A percentile compares a stretch with the other conserved stretches of the same genome.
phyloP scores from a whole-genome alignment of 2,888 invertebrate genomes.

The Campoplex nolae region DNA sequence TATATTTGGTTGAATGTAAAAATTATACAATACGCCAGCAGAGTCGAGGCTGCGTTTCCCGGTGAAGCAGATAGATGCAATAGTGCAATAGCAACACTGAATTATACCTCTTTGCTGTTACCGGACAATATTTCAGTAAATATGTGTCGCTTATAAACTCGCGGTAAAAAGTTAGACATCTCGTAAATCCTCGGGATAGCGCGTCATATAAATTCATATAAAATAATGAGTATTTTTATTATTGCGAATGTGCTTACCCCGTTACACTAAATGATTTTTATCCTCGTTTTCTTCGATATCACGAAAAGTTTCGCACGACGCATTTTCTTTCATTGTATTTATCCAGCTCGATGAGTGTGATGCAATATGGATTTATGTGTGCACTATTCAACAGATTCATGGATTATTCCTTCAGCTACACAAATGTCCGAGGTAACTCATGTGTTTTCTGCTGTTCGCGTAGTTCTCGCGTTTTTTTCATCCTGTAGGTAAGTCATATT shows the following conservation, averaged over 20 bases:
- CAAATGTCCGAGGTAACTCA: constrained; percentile 16
- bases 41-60: constrained; percentile 47
- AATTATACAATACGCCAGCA: constrained; percentile 49
- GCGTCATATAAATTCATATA: constrained; percentile 56
- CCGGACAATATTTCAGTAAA: constrained; percentile 41
- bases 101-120: constrained; percentile 31
- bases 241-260: constrained; percentile 17
- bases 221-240: constrained; percentile 54
- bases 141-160: constrained; percentile 33
- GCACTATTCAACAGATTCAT: constrained; percentile 57
- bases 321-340: constrained; percentile 23
- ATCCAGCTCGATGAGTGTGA: neutral
- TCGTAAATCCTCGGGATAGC: constrained; percentile 43
- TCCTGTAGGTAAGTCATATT: neutral
- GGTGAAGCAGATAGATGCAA: constrained; percentile 41
- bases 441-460: constrained; percentile 1
- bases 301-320: neutral
- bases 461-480: neutral
- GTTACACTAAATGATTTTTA: constrained; percentile 42
- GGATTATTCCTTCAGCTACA: constrained; percentile 37
- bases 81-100: constrained; percentile 21
- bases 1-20: constrained; percentile 40
- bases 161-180: constrained; percentile 35
- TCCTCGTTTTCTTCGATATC: constrained; percentile 22
- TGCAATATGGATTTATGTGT: constrained; percentile 50